Conservation (phyloP, 2,888 invertebrate genomes). For the Cecidostiba fungosa region DNA sequence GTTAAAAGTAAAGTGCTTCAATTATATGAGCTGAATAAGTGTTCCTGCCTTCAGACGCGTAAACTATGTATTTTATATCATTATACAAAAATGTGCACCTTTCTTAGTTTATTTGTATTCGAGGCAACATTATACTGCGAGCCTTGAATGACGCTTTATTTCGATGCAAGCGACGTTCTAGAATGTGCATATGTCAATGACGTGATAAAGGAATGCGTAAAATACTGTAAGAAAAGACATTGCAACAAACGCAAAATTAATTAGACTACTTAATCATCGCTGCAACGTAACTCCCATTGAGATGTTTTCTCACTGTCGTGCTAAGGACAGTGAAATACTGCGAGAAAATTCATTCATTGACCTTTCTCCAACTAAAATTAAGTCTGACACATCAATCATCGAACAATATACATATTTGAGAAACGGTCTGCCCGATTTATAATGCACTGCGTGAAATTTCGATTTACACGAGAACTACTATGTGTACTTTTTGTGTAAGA, state of each 20-base stretch:
- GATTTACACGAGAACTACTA: not conserved
- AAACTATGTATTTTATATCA: not conserved
- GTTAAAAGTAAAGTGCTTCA: slow-evolving; percentile 1
- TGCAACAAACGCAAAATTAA: slow-evolving; percentile 32
- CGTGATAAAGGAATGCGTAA: slow-evolving; percentile 14
- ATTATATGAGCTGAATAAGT: not conserved
- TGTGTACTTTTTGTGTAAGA: not conserved
- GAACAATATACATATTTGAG: slow-evolving; percentile 2
- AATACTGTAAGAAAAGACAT: slow-evolving; percentile 25
- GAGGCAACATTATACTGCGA: not conserved
- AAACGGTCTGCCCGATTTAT: not conserved
- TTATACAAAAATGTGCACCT: not conserved
- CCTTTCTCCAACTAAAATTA: slow-evolving; percentile 31
- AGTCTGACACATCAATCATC: slow-evolving; percentile 10
- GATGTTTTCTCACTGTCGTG: slow-evolving; percentile 22
- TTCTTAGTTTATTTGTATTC: not conserved
- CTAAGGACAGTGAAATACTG: not conserved
- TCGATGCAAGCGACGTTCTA: slow-evolving; percentile 2
- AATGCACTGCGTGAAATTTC: not conserved
- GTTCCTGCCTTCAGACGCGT: not conserved
- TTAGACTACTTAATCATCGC: slow-evolving; percentile 36
- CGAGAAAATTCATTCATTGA: slow-evolving; percentile 37
- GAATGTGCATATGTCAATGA: slow-evolving; percentile 41
- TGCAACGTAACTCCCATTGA: slow-evolving; percentile 4
- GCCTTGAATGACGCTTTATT: slow-evolving; percentile 37